Base-by-base conservation (phyloP, 2,888 invertebrate species). In the Crocallis elinguaria region DNA sequence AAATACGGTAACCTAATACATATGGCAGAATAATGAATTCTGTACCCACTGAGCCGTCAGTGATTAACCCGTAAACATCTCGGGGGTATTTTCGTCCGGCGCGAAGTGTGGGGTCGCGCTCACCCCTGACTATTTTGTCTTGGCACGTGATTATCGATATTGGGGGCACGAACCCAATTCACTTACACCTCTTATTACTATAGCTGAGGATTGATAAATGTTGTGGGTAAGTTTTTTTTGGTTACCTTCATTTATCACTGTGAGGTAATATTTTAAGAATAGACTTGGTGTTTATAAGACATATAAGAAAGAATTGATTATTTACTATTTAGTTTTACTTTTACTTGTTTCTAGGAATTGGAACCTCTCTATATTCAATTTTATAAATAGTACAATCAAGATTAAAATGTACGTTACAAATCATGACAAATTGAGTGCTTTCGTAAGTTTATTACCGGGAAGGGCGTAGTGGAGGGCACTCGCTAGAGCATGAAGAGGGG, bases 101-200 rank as follows among this genome's bases (percentile, higher is more conserved):
- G 64, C 64, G 64, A 64, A 66, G 63, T 65, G 75, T 78, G 78
- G 84, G 84, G 83, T 77, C 78, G 73, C 45, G 57, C 66, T 75
- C 76, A 75, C 82, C 83, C 83, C 70, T 59, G 60, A 61, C 65
- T 67, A 67, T 73, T 71, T 63, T 67, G 74, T 76, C 75, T 77
- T 73, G 82, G 75, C 85, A 85, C 82, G 83, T 83, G 84, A 84
- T 87, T 81, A 87, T 77, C 74, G 73, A 76, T 80, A 82, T 80
- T 73, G 78, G 75, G 87, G 86, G 83, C 87, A 78, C 73, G 87
- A 83, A 71, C 86, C 84, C 82, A 82, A 86, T 86, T 80, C 78
- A 75, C 66, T 76, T 67, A 75, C 82, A 82, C 83, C 77, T 82
- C 74, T 77, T 77, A 82, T 76, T 80, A 77, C 77, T 65, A 62